phyloP scores from a whole-genome alignment of 2,797 vertebrate genomes.

The Okamejei kenojei region DNA sequence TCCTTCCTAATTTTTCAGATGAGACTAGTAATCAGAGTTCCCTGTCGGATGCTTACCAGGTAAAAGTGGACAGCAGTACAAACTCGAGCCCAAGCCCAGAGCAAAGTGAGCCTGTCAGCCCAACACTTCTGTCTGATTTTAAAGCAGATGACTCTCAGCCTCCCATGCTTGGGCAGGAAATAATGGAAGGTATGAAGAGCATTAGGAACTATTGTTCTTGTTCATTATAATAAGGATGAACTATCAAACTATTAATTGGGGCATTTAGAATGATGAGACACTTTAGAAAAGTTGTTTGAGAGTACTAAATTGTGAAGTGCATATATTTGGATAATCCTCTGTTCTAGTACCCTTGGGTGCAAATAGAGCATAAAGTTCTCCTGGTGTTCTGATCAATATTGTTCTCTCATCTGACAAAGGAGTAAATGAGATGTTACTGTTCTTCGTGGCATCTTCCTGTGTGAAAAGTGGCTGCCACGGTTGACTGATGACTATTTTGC shows the following conservation, averaged over 20 bases:
- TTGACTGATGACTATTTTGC: neutral
- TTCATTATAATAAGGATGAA: neutral
- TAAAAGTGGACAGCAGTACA: constrained; percentile 92
- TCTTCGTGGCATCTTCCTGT: neutral
- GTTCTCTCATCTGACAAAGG: neutral
- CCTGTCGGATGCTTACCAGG: constrained; percentile 82
- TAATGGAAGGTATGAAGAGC: constrained; percentile 72
- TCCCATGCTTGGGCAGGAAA: constrained; percentile 91
- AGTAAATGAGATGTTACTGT: neutral
- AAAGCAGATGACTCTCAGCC: constrained; percentile 90
- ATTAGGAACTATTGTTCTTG: neutral
- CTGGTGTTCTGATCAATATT: neutral
- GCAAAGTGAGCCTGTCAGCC: constrained; percentile 83
- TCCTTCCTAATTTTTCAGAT: constrained; percentile 64
- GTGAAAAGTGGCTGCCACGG: neutral
- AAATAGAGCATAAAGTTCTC: neutral
- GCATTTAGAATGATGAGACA: neutral
- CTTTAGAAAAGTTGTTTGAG: neutral
- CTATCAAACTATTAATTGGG: neutral
- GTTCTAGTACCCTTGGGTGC: neutral
- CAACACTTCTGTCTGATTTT: constrained; percentile 75
- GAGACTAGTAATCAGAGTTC: constrained; percentile 99
- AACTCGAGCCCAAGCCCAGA: constrained; percentile 84
- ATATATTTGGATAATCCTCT: neutral
- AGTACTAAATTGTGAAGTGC: neutral